Evolutionary conservation across 2,797 vertebrate genomes (phyloP), one percentile per base, ranked within the genome.

Genomic region (Phalanger gymnotis): DNA sequence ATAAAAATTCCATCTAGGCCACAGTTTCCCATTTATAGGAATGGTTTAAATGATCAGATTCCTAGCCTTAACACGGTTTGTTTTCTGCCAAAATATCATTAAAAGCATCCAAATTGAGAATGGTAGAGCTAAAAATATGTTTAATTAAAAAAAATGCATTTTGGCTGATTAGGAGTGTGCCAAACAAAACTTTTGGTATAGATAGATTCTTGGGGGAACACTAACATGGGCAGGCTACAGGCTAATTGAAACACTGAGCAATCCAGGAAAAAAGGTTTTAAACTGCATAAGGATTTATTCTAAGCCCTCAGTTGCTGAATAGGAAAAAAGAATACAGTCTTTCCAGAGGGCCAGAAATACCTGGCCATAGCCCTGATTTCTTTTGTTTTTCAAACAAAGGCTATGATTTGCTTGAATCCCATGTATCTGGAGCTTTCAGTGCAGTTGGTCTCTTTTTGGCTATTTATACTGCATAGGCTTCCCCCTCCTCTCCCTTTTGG

Each of bases 321-420:
- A 94, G 56, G 57, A 93, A 94, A 57, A 53, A 91, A 47, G 56
- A 90, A 19, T 93, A 31, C 90, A 14, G 95, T 96, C n/a, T 53
- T 96, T 91, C 73, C 93, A 96, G 94, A 47, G 54, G 4, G 81
- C 94, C 66, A 9, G 73, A 96, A 95, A 91, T 95, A 96, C 87
- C 95, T 93, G 91, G 90, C 66, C 53, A 4, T n/a, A 27, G 92
- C 90, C 53, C 93, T 66, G 40, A 73, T 93, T 95, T 92, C 95
- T 96, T 98, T 98, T 97, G 95, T 97, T 95, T 96, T 93, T 47
- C 89, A 95, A 97, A 97, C 96, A 97, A 98, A 97, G 95, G 93
- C 0, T 47, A 58, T 92, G 93, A 93, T 95, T 94, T 94, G 90
- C 93, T 47, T 73, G 92, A 96, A 73, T 91, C 89, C 55, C 73